A percentile compares a stretch with the other conserved stretches of the same genome.
These are phyloP conservation scores for Sialia sialis DNA, from an alignment of 2,113 vertebrate genomes.

Conservation along the genomic window DNA sequence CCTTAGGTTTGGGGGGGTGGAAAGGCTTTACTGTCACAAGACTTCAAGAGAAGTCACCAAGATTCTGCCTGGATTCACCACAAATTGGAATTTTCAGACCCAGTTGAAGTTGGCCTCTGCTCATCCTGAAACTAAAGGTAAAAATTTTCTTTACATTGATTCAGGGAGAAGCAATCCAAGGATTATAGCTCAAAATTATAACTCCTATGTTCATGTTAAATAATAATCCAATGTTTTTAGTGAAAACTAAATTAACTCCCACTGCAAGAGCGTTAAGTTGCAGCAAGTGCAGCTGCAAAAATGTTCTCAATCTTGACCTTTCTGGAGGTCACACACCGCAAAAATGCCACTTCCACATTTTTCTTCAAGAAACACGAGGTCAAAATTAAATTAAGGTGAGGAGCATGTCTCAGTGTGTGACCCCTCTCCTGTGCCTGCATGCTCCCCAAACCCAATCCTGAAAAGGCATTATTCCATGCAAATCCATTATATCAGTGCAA, in stretches of 20 bases:
- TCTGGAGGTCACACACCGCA: background rate
- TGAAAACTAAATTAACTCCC: background rate
- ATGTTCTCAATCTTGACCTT: background rate
- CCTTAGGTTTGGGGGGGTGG: background rate
- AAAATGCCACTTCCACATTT: background rate
- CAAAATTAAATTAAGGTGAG: background rate
- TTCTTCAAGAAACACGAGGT: background rate
- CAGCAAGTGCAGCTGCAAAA: background rate
- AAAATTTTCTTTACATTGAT: background rate
- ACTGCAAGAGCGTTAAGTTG: background rate
- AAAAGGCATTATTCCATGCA: background rate
- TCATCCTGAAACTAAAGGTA: background rate
- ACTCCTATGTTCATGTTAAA: background rate
- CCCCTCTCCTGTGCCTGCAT: background rate
- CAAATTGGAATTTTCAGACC: background rate
- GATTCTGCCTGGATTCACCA: background rate
- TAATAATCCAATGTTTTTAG: background rate
- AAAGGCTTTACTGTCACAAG: background rate
- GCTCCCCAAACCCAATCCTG: background rate
- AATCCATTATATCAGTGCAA: background rate
- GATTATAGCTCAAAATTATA: background rate
- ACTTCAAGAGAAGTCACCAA: background rate
- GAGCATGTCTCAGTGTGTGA: background rate
- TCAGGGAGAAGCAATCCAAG: rapidly evolving
- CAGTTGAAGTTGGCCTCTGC: background rate